Base-by-base conservation (phyloP, 2,888 invertebrate genomes). In the Saturnia japonica region DNA sequence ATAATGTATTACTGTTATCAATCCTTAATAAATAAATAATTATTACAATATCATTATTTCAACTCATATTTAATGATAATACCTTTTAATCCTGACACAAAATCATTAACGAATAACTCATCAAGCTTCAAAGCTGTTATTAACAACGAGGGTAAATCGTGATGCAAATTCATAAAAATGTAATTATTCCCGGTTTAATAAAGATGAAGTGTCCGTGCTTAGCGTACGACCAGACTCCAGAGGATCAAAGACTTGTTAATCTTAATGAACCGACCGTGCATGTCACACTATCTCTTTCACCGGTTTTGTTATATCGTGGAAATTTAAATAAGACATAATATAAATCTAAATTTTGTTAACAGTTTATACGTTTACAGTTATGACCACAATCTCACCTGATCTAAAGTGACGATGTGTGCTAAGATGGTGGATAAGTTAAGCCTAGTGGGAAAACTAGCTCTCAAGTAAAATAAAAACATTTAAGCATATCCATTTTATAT, bases 191-290 rank as follows among this genome's bases (percentile, higher is more conserved):
- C 80, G 79, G 79, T 80, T 88, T 88, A 86, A 88, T 90, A 88
- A 87, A 89, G 87, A 87, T 85, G 87, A 85, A 82, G 76, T 72
- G 76, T 74, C 77, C 90, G 89, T 88, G 91, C 79, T 81, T 78
- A 73, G 89, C 86, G 86, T 90, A 85, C 84, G 75, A 62, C 25
- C 85, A 90, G 85, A 83, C 75, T 51, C 25, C 54, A 42, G 43
- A 16, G 28, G 34, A 42, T 42, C 54, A 75, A 85, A 86, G 83
- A 85, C 85, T 85, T 88, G 85, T 81, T 84, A 88, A 89, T 89
- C 83, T 82, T 81, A 73, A 76, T 80, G 80, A 85, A 86, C 84
- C 82, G 82, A 80, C 83, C 78, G 70, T 60, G 25, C 57, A 60
- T 25, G 57, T 28, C 28, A 25, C 1, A 60, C 57, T 60, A 28